Conservation (phyloP, 2,113 vertebrate genomes). For the Hucho hucho region DNA sequence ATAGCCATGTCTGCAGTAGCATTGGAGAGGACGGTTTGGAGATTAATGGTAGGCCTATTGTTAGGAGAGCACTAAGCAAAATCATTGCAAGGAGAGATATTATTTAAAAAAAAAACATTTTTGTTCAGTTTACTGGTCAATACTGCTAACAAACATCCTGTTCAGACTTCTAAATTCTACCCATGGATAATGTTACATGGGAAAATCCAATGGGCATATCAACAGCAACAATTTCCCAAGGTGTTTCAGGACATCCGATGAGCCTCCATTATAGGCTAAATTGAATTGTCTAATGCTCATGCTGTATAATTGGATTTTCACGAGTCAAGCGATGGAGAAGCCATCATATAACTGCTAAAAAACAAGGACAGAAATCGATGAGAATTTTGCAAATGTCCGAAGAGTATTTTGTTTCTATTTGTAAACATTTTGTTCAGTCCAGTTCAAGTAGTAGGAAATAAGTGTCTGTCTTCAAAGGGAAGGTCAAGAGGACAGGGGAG, state of each 20-base stretch:
- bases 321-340: too few species aligned
- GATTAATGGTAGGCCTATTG: neutral
- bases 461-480: neutral
- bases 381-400: too few species aligned
- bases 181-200: slow-evolving; percentile 20
- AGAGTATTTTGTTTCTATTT: too few species aligned
- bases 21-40: neutral
- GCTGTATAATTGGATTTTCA: neutral
- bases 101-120: too few species aligned
- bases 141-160: neutral
- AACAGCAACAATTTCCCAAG: slow-evolving; percentile 37
- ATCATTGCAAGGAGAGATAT: too few species aligned
- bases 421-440: too few species aligned
- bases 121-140: neutral
- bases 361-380: too few species aligned
- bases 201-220: slow-evolving; percentile 29
- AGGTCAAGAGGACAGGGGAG: too few species aligned
- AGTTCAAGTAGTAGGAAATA: too few species aligned
- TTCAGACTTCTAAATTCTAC: too few species aligned
- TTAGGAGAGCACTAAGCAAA: neutral
- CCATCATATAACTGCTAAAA: too few species aligned
- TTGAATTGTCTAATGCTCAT: neutral
- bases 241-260: slow-evolving; percentile 50
- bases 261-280: neutral
- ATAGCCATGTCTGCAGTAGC: neutral